phyloP scores from a whole-genome alignment of 2,113 vertebrate species.

The Larimichthys polyactis region DNA sequence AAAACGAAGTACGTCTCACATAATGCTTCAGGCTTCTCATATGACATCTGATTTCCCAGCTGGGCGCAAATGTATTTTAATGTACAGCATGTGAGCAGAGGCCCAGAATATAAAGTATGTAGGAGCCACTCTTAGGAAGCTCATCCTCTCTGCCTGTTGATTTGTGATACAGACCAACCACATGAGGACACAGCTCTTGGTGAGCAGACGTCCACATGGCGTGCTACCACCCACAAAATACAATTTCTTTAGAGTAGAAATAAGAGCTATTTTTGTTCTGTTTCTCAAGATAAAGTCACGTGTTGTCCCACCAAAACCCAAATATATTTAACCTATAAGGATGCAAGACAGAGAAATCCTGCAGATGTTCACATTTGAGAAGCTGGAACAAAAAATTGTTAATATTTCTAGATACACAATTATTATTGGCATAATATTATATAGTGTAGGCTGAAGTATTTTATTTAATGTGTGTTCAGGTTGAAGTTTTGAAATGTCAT shows the following conservation, averaged over 20 bases:
- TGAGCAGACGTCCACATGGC: slow-evolving; percentile 15
- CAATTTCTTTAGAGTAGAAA: background rate
- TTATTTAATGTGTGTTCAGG: background rate
- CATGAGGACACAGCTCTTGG: background rate
- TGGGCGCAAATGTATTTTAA: slow-evolving; percentile 22
- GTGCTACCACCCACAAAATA: background rate
- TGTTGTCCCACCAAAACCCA: background rate
- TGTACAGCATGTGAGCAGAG: background rate
- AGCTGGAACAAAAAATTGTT: background rate
- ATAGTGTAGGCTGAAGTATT: background rate
- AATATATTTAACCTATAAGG: background rate
- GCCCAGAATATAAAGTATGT: background rate
- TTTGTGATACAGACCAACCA: slow-evolving; percentile 1
- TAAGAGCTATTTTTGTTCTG: background rate
- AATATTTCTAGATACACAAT: background rate
- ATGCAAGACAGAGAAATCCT: background rate
- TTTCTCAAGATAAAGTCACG: background rate
- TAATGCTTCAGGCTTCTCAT: slow-evolving; percentile 29
- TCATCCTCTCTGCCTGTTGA: slow-evolving; percentile 2
- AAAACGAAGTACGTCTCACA: background rate
- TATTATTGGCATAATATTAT: background rate
- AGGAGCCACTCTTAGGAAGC: background rate
- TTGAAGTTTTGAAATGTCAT: background rate
- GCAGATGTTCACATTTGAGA: background rate
- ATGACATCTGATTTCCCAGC: slow-evolving; percentile 1